These are phyloP conservation scores for Epirrhoe tristata DNA, from an alignment of 2,888 invertebrate species.

Conservation along the genomic window DNA sequence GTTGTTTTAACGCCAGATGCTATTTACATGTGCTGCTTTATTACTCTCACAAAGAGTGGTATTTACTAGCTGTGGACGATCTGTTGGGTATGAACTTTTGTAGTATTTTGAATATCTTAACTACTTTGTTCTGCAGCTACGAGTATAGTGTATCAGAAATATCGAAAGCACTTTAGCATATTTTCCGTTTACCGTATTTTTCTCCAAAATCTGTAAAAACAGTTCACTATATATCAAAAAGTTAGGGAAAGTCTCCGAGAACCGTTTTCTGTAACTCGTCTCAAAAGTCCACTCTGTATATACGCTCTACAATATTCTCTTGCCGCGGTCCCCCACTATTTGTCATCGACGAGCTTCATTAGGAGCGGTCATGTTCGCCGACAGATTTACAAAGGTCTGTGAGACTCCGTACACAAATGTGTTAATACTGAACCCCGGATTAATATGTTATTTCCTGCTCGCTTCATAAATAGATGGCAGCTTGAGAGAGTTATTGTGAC, in stretches of 20 bases:
- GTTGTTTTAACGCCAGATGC: constrained; percentile 70
- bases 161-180: background rate
- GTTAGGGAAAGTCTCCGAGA: no score
- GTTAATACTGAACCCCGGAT: constrained; percentile 33
- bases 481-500: constrained; percentile 23
- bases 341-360: constrained; percentile 76
- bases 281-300: no score
- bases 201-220: no score
- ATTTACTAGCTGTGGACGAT: background rate
- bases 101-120: no score
- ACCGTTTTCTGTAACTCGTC: no score
- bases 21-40: constrained; percentile 40
- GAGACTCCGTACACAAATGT: constrained; percentile 46
- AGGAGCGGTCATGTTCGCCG: constrained; percentile 55
- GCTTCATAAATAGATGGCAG: constrained; percentile 17
- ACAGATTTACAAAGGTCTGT: constrained; percentile 52
- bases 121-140: no score
- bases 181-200: no score
- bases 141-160: no score
- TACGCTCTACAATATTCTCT: constrained; percentile 13
- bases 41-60: constrained; percentile 20
- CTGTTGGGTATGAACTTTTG: constrained; percentile 5
- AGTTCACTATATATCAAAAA: no score
- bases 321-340: constrained; percentile 60
- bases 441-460: constrained; percentile 35